These are phyloP conservation scores for Agelas oroides DNA, from an alignment of 37 sponge, comb jelly and placozoan genomes.

Conservation along the genomic window DNA sequence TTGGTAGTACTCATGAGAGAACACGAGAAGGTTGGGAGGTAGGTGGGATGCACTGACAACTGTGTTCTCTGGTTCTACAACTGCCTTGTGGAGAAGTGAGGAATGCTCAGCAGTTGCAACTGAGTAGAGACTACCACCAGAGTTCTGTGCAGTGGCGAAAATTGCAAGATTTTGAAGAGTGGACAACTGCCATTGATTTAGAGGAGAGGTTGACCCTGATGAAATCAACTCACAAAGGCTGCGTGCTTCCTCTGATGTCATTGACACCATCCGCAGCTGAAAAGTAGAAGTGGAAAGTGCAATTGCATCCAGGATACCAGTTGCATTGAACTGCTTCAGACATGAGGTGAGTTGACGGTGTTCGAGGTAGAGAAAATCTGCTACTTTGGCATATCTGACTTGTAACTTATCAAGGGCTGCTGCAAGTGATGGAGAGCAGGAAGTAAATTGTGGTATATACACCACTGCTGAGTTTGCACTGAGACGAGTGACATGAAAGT, in stretches of 20 bases:
- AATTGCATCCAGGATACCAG: slow-evolving; percentile 21
- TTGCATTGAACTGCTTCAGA: not conserved
- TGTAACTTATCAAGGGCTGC: not conserved
- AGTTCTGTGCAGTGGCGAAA: not conserved
- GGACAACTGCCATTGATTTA: too few species aligned
- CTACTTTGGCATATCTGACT: not conserved
- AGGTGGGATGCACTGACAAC: slow-evolving; percentile 12
- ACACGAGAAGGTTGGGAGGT: slow-evolving; percentile 15
- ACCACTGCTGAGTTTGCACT: not conserved
- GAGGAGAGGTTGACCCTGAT: not conserved
- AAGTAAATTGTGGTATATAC: not conserved
- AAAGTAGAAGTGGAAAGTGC: not conserved
- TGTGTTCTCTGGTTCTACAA: slow-evolving; percentile 24
- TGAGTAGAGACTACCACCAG: slow-evolving; percentile 18
- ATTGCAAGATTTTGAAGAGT: too few species aligned
- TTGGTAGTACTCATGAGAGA: not conserved
- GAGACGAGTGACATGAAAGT: not conserved
- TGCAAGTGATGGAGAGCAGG: not conserved
- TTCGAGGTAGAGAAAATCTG: not conserved
- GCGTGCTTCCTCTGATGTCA: slow-evolving; percentile 38
- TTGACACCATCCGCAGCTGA: not conserved
- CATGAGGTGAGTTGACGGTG: not conserved
- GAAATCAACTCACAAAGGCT: not conserved
- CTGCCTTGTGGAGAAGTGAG: slow-evolving; percentile 4
- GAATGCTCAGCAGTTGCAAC: not conserved